phyloP scores from a whole-genome alignment of 53 echinoderm and acorn worm genomes.

The Paracentrotus lividus region DNA sequence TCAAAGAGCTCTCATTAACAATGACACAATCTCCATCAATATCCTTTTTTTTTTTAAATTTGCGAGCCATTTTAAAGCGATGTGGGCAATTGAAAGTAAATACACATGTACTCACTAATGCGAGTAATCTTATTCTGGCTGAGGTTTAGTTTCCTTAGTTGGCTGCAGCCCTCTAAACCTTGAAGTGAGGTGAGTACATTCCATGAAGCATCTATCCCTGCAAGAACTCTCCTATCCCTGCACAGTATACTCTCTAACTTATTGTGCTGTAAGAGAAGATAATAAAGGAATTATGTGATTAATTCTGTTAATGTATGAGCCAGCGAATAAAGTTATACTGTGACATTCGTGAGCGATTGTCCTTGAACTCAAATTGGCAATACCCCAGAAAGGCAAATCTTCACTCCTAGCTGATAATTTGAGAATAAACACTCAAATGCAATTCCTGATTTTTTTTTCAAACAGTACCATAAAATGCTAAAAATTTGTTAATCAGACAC shows the following conservation, averaged over 20 bases:
- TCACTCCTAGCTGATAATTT: no score
- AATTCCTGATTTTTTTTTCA: no score
- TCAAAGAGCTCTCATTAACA: background rate
- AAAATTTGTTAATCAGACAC: no score
- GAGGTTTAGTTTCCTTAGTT: slow-evolving; percentile 75
- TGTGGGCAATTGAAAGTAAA: background rate
- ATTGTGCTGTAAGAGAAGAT: slow-evolving; percentile 76
- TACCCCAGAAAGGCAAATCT: no score
- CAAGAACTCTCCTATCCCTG: slow-evolving; percentile 74
- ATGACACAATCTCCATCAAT: background rate
- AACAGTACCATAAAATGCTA: no score
- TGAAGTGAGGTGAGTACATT: slow-evolving; percentile 82
- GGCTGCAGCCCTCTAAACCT: slow-evolving; percentile 90
- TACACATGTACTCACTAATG: slow-evolving; percentile 71
- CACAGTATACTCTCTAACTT: slow-evolving; percentile 81
- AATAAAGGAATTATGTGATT: background rate
- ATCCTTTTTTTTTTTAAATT: no score
- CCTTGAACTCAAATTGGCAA: no score
- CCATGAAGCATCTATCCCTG: slow-evolving; percentile 65
- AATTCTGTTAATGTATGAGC: no score
- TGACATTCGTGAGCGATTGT: no score
- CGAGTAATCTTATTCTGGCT: slow-evolving; percentile 85
- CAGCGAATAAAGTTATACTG: no score
- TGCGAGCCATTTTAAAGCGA: background rate
- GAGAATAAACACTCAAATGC: no score